Conservation (phyloP, 2,888 invertebrate genomes). For the Falcaria lacertinaria region DNA sequence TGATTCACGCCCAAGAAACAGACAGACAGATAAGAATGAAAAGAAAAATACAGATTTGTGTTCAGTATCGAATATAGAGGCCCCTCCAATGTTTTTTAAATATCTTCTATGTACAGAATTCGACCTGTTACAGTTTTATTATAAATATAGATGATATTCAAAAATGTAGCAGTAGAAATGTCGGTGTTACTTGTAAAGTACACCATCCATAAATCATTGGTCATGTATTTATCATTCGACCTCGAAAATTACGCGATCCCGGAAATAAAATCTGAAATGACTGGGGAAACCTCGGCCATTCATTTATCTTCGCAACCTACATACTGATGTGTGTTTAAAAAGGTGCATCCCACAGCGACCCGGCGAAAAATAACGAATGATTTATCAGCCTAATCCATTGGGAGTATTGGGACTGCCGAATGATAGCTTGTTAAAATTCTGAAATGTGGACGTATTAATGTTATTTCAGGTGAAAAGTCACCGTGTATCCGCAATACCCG, state of each 20-base stretch:
- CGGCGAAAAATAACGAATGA: constrained; percentile 1
- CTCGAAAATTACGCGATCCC: neutral
- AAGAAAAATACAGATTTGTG: too few species aligned
- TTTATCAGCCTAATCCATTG: constrained; percentile 4
- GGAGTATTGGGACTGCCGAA: constrained; percentile 4
- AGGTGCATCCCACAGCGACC: neutral
- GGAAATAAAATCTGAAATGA: neutral
- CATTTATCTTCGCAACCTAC: neutral
- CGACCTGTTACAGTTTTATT: too few species aligned
- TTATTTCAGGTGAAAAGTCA: too few species aligned
- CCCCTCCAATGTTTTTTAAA: too few species aligned
- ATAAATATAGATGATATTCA: too few species aligned
- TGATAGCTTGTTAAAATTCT: constrained; percentile 15
- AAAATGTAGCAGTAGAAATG: too few species aligned
- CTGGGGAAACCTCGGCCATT: neutral
- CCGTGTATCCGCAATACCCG: too few species aligned
- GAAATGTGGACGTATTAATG: neutral
- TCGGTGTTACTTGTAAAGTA: too few species aligned
- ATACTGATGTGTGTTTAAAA: neutral
- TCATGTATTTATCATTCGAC: neutral
- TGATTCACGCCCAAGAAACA: too few species aligned
- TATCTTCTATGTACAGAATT: too few species aligned
- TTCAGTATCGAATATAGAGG: too few species aligned
- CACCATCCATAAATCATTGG: neutral
- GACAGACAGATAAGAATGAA: too few species aligned